Evolutionary conservation across 2,797 vertebrate species (phyloP).

Genomic region (Leptatherina wallacei): DNA sequence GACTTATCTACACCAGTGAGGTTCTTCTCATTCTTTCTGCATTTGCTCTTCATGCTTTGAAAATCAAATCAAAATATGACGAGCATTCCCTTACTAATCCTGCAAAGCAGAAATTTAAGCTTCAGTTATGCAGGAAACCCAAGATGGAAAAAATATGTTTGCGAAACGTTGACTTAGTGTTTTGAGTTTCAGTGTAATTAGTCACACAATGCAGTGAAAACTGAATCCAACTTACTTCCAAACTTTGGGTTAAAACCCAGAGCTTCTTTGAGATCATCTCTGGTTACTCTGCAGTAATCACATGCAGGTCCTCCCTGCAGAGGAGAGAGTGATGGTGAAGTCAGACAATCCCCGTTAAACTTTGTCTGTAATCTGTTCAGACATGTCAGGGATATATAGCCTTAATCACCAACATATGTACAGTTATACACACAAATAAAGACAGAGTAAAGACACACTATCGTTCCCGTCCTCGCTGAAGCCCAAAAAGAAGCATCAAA

Average conservation of each 20-base stretch:
- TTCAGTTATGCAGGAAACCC: background rate
- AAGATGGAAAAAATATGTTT: no score
- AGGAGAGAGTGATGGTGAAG: background rate
- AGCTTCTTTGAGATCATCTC: slow-evolving; percentile 62
- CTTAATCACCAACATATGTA: no score
- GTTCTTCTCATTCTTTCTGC: no score
- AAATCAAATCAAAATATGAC: no score
- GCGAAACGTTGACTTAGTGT: background rate
- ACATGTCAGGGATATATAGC: background rate
- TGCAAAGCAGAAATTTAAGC: background rate
- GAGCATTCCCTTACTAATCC: background rate
- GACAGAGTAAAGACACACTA: no score
- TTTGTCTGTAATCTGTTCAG: background rate
- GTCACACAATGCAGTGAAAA: background rate
- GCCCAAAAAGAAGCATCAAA: no score
- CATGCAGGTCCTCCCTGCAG: slow-evolving; percentile 73
- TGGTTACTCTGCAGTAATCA: slow-evolving; percentile 82
- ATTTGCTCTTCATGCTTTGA: no score
- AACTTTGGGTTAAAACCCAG: slow-evolving; percentile 58
- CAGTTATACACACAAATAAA: no score
- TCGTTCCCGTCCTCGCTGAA: no score
- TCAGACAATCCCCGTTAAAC: background rate
- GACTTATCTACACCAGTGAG: no score
- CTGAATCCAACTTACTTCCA: slow-evolving; percentile 75
- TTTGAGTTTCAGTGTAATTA: background rate